Evolutionary conservation across 2,888 invertebrate species (phyloP), one percentile per base, ranked within the genome.

Genomic region (Drosophila merina): DNA sequence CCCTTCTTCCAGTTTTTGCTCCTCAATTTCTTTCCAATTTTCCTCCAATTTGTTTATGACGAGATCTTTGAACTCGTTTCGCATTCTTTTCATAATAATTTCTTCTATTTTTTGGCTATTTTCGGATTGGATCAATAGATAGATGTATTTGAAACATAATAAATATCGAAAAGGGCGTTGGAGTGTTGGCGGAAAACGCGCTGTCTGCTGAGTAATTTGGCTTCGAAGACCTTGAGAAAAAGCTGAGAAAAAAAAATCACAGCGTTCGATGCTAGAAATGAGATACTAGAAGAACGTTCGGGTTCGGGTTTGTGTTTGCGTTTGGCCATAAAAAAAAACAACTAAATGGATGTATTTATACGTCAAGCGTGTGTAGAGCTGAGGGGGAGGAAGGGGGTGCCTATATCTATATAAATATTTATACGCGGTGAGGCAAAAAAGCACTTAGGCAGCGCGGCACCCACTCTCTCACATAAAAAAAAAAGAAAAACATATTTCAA

Each of bases 291-390:
- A 81, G 76, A 82, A 72, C 76, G 64, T 20, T 20, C 20, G 20
- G 20, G 20, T 20, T 20, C 2, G 20, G 20, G 20, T 20, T 20
- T 20, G 20, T 20, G 20, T 20, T 20, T 20, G 20, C 20, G 20
- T 79, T 87, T 79, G 71, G 67, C 81, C 81, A 86, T 86, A 84
- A 86, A 79, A 86, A 77, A 86, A 80, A 72, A 86, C 20, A 20
- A 20, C 20, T 20, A 20, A 20, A 20, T 76, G 66, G 54, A 72
- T 58, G 47, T 55, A 64, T 72, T 42, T 63, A 63, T 55, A 20
- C 20, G 20, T 20, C 20, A 63, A 68, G 55, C 36, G 64, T 57
- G 56, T 62, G 30, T 73, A 2, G 20, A 20, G 20, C 20, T 2
- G 28, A 28, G 14, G 30, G 49, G 5, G 47, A 9, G 12, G 10